These are phyloP conservation scores for Aromia moschata DNA, from an alignment of 2,888 invertebrate species.

Conservation along the genomic window DNA sequence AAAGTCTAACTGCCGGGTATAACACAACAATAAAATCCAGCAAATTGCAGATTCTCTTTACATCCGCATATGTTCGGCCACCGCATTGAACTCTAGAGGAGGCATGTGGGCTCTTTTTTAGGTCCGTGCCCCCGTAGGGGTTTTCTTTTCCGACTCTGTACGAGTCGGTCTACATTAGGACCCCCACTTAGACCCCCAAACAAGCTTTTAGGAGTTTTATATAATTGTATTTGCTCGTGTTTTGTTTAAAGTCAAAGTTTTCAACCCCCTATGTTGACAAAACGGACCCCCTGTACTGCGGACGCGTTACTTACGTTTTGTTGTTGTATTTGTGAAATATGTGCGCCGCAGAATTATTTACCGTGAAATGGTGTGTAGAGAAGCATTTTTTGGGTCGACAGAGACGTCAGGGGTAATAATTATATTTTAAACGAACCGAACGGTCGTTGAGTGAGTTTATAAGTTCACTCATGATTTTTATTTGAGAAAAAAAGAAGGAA, in stretches of 20 bases:
- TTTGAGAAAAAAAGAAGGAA: too few relatives aligned
- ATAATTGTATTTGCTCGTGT: slow-evolving; percentile 43
- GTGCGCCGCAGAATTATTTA: slow-evolving; percentile 50
- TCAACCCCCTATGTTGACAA: slow-evolving; percentile 47
- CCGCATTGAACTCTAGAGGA: slow-evolving; percentile 44
- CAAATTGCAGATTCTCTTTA: slow-evolving; percentile 42
- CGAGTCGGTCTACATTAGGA: slow-evolving; percentile 31
- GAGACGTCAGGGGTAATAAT: slow-evolving; percentile 41
- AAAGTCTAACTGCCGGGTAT: slow-evolving; percentile 34
- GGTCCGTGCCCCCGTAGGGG: slow-evolving; percentile 12
- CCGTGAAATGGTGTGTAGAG: slow-evolving; percentile 51
- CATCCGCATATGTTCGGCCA: slow-evolving; percentile 44
- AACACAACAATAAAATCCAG: slow-evolving; percentile 25
- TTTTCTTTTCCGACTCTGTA: slow-evolving; percentile 15
- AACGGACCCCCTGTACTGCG: slow-evolving; percentile 49
- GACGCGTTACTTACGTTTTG: slow-evolving; percentile 32
- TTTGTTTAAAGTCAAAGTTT: slow-evolving; percentile 54
- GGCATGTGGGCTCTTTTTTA: slow-evolving; percentile 48
- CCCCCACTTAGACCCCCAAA: slow-evolving; percentile 52
- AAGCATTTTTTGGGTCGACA: slow-evolving; percentile 37
- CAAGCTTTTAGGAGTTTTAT: slow-evolving; percentile 46
- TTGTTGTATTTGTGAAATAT: slow-evolving; percentile 47
- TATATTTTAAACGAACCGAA: slow-evolving; percentile 29
- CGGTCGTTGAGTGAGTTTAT: slow-evolving; percentile 40
- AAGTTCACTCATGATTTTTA: too few relatives aligned